These are phyloP conservation scores for Ommatoiulus sabulosus DNA, from an alignment of 2,888 invertebrate species.

Conservation along the genomic window DNA sequence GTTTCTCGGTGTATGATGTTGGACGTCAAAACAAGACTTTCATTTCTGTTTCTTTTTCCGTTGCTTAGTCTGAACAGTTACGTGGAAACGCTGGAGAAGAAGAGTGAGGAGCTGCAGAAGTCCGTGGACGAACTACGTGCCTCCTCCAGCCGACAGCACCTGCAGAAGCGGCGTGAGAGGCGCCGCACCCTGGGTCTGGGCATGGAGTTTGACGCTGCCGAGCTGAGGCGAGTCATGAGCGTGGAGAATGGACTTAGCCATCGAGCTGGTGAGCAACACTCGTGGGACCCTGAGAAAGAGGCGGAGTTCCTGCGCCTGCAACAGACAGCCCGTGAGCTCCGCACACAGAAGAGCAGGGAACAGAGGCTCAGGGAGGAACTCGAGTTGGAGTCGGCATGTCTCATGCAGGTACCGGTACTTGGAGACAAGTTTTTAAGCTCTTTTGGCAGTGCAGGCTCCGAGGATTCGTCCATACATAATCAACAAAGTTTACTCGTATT, in stretches of 20 bases:
- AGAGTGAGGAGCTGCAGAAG: slow-evolving; percentile 54
- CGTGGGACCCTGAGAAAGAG: slow-evolving; percentile 49
- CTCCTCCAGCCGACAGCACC: slow-evolving; percentile 14
- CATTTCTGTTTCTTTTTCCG: background rate
- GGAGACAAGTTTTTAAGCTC: background rate
- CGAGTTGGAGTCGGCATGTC: slow-evolving; percentile 45
- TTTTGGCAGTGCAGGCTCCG: too few relatives aligned
- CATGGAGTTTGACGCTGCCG: slow-evolving; percentile 51
- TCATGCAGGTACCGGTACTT: slow-evolving; percentile 44
- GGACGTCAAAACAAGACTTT: background rate
- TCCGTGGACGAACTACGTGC: slow-evolving; percentile 47
- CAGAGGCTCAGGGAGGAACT: slow-evolving; percentile 52
- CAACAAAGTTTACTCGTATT: background rate
- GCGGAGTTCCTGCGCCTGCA: slow-evolving; percentile 49
- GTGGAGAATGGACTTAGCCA: slow-evolving; percentile 45
- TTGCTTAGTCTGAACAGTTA: slow-evolving; percentile 50
- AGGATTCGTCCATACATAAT: too few relatives aligned
- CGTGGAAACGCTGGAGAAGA: slow-evolving; percentile 54
- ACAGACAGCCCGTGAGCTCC: slow-evolving; percentile 37
- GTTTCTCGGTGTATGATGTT: too few relatives aligned
- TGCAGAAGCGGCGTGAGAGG: slow-evolving; percentile 55
- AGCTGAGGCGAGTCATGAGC: slow-evolving; percentile 47
- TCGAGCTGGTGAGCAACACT: background rate
- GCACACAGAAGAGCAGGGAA: slow-evolving; percentile 46
- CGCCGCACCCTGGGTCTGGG: slow-evolving; percentile 53